A percentile compares a stretch with the other conserved stretches of the same genome.
phyloP scores from a whole-genome alignment of 2,797 vertebrate species.

The Podarcis lilfordi region DNA sequence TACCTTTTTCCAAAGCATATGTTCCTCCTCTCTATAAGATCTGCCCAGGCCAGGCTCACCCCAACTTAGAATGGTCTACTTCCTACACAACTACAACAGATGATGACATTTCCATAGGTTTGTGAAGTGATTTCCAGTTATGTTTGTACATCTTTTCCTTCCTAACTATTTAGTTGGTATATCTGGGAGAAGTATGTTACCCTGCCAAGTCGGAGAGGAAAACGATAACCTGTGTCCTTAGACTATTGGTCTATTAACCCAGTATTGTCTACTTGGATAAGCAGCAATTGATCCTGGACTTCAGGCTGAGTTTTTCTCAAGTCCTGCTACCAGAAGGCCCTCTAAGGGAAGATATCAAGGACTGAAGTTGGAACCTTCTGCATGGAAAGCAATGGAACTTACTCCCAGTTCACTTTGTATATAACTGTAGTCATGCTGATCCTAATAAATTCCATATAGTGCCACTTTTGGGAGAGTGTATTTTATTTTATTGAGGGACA shows the following conservation, averaged over 20 bases:
- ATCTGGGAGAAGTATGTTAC: too few relatives aligned
- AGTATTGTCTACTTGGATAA: too few relatives aligned
- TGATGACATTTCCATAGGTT: constrained; percentile 66
- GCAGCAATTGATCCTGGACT: too few relatives aligned
- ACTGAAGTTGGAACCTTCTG: not conserved
- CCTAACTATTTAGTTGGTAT: not conserved
- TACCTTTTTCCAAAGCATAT: constrained; percentile 68
- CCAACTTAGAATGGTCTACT: constrained; percentile 42
- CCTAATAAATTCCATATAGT: too few relatives aligned
- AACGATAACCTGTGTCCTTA: not conserved
- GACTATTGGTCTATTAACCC: too few relatives aligned
- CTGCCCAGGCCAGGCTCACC: constrained; percentile 25
- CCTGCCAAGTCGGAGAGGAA: not conserved
- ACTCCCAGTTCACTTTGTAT: too few relatives aligned
- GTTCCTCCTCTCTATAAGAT: constrained; percentile 53
- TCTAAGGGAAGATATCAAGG: too few relatives aligned
- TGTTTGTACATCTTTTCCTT: not conserved
- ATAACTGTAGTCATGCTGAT: too few relatives aligned
- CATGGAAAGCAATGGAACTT: not conserved
- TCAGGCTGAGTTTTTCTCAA: too few relatives aligned
- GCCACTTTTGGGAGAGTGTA: too few relatives aligned
- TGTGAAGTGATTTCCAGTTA: not conserved
- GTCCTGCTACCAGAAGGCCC: too few relatives aligned
- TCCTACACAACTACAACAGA: constrained; percentile 69
- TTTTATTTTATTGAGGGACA: too few relatives aligned